phyloP scores from a whole-genome alignment of 2,113 vertebrate species.

The Hydrolagus affinis region DNA sequence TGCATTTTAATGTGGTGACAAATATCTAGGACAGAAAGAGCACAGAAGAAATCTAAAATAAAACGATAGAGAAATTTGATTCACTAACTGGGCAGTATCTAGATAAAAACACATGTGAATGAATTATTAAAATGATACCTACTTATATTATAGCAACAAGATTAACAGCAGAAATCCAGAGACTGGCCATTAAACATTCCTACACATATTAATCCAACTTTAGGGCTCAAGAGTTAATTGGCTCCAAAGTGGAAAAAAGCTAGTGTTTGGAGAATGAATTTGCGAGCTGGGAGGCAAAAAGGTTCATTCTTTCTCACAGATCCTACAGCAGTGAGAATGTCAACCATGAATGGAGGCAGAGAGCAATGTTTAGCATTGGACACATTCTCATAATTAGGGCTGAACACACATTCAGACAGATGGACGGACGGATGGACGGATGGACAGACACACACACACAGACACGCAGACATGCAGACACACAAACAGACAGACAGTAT shows the following conservation, averaged over 20 bases:
- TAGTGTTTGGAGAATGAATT: not conserved
- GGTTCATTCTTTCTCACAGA: not conserved
- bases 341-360: not conserved
- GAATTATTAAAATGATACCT: too few species aligned
- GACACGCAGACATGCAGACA: too few species aligned
- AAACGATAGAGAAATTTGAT: too few species aligned
- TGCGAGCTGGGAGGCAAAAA: not conserved
- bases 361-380: not conserved
- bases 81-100: too few species aligned
- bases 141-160: not conserved
- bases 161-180: not conserved
- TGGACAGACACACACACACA: too few species aligned
- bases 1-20: not conserved
- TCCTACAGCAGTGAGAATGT: not conserved
- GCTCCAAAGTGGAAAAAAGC: too few species aligned
- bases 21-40: too few species aligned
- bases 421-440: too few species aligned
- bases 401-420: too few species aligned
- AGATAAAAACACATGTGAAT: too few species aligned
- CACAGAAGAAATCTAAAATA: not conserved
- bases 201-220: not conserved
- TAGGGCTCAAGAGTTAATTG: not conserved
- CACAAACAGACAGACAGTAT: too few species aligned
- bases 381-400: too few species aligned
- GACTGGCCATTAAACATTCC: not conserved